A percentile compares a stretch with the other conserved stretches of the same genome.
Conservation (phyloP, 2,113 vertebrate genomes). For the Alligator mississippiensis region DNA sequence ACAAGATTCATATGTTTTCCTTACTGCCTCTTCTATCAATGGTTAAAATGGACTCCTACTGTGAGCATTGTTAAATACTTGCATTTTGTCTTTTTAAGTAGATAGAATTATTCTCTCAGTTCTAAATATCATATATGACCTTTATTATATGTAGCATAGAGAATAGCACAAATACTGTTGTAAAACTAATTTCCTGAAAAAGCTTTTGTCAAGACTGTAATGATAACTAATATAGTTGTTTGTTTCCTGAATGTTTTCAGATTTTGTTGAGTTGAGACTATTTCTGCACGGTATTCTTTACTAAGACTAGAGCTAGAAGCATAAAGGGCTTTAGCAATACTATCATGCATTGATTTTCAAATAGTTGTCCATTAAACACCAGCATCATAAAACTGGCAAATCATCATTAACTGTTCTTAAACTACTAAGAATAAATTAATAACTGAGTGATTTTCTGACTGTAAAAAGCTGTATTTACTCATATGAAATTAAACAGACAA, state of each 20-base stretch:
- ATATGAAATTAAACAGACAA: not conserved
- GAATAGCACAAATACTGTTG: not conserved
- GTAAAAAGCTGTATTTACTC: slow-evolving; percentile 34
- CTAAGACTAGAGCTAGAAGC: not conserved
- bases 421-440: slow-evolving; percentile 18
- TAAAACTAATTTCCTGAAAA: not conserved
- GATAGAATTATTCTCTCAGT: not conserved
- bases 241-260: not conserved
- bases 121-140: too few relatives aligned
- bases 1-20: not conserved
- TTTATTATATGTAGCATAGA: not conserved
- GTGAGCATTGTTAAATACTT: not conserved
- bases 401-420: slow-evolving; percentile 19
- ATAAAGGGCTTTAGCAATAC: not conserved
- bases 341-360: slow-evolving; percentile 25
- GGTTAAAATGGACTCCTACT: not conserved
- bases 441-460: not conserved
- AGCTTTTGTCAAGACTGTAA: not conserved
- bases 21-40: not conserved
- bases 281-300: not conserved
- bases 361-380: slow-evolving; percentile 11
- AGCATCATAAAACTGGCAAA: slow-evolving; percentile 3
- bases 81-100: not conserved
- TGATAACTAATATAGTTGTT: not conserved
- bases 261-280: not conserved